phyloP scores from a whole-genome alignment of 2,113 vertebrate species.

The Corythaeola cristata region DNA sequence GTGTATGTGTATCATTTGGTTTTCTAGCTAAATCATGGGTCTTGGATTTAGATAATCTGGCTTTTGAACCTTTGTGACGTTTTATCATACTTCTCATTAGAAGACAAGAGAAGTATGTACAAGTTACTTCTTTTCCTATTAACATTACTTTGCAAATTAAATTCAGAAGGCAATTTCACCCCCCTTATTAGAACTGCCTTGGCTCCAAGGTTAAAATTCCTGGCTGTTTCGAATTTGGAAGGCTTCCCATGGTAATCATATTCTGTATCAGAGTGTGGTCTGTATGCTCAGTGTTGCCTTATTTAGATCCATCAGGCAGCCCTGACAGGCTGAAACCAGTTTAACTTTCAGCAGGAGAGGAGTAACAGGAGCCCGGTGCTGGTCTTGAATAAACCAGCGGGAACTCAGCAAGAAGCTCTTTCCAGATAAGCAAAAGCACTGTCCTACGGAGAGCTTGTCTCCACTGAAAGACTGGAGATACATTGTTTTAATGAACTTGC shows the following conservation, averaged over 20 bases:
- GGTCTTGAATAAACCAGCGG: neutral
- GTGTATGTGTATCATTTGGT: neutral
- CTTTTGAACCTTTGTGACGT: neutral
- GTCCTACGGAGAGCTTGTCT: neutral
- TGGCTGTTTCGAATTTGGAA: conserved; percentile 52
- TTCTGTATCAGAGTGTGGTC: conserved; percentile 40
- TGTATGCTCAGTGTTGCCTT: neutral
- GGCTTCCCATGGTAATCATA: conserved; percentile 40
- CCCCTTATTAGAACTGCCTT: conserved; percentile 12
- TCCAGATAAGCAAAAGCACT: neutral
- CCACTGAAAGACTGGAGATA: neutral
- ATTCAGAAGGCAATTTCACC: neutral
- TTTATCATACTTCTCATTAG: neutral
- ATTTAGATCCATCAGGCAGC: conserved; percentile 40
- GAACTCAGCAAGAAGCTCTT: conserved; percentile 17
- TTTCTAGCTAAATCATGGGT: neutral
- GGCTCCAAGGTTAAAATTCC: conserved; percentile 60
- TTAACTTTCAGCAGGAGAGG: conserved; percentile 30
- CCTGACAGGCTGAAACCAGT: conserved; percentile 35
- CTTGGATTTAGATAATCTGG: neutral
- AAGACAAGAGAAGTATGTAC: neutral
- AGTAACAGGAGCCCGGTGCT: neutral
- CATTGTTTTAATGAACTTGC: conserved; percentile 36
- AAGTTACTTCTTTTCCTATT: neutral
- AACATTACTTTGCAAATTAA: conserved; percentile 15